phyloP scores from a whole-genome alignment of 2,797 vertebrate species.

The Staurois parvus region DNA sequence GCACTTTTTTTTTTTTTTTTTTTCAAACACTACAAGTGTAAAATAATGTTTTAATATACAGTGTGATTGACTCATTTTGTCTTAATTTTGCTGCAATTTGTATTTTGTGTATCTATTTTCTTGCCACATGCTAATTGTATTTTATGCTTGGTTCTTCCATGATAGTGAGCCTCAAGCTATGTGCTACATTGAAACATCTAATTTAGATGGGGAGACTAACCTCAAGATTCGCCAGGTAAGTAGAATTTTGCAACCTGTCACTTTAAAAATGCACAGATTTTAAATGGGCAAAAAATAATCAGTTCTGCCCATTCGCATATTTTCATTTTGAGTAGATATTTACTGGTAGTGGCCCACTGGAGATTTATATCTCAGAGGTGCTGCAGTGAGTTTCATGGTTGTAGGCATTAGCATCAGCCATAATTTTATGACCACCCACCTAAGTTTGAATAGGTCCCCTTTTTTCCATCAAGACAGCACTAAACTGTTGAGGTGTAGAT shows the following conservation, averaged over 20 bases:
- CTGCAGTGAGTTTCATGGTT: too few species aligned
- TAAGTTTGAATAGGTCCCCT: too few species aligned
- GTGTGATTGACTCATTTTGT: neutral
- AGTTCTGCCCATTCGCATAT: too few species aligned
- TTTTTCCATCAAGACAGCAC: too few species aligned
- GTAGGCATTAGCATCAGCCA: too few species aligned
- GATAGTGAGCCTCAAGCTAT: conserved; percentile 96
- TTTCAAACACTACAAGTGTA: neutral
- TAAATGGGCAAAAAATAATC: too few species aligned
- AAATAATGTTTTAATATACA: neutral
- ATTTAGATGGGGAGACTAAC: conserved; percentile 98
- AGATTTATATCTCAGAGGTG: too few species aligned
- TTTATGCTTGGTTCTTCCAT: neutral
- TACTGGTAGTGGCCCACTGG: too few species aligned
- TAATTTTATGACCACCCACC: too few species aligned
- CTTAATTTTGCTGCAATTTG: conserved; percentile 51
- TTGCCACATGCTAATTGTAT: neutral
- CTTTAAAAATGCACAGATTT: neutral
- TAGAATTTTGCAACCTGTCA: neutral
- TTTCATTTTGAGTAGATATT: too few species aligned
- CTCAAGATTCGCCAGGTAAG: conserved; percentile 98
- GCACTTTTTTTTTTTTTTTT: too few species aligned
- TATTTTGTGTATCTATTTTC: neutral
- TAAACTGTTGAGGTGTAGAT: too few species aligned
- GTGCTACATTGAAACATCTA: conserved; percentile 99